Base-by-base conservation (phyloP, 2,797 vertebrate species). In the Mormyrus proboscirostris region DNA sequence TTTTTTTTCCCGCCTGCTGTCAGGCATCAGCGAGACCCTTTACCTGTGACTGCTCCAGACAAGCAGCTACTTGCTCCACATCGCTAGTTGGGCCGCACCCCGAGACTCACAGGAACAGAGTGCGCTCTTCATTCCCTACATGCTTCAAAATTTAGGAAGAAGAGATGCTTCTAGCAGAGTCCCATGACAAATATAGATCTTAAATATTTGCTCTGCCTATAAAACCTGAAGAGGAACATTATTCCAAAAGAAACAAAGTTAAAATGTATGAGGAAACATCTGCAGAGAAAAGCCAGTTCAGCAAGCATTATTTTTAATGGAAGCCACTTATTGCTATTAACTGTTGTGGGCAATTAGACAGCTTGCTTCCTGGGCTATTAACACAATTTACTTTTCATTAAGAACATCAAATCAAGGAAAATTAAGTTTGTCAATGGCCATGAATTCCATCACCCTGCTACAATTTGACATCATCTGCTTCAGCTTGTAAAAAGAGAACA, bases 141-240 rank as follows among this genome's bases (percentile, higher is more conserved):
- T n/a, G 49, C 25, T 76, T 51, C 50, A 87, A 50, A 76, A 76
- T 76, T 87, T 86, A 89, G 86, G 53, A 73, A 16, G 29, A 9
- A 49, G 47, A 51, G 51, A 25, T 47, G 53, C 29, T 59, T 87
- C 86, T 41, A 59, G 53, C 57, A 87, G 29, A 19, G 53, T 59
- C 51, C 22, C 82, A 38, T n/a, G 53, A 41, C 86, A 59, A 57
- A 38, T 87, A 59, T 41, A 38, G 86, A 41, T 41, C 33, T 51
- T 85, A 57, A 87, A 87, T 88, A 88, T 88, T 88, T 88, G 49
- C 62, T 38, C n/a, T 76, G 2, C 25, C 59, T 57, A 87, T 55
- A 51, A 41, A 86, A 85, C 49, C 33, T 8, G 86, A 57, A 33
- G 53, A 87, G 29, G 33, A 87, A 59, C 55, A 51, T 25, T 87